A percentile compares a stretch with the other conserved stretches of the same genome.
These are phyloP conservation scores for Cyrtonyx montezumae DNA, from an alignment of 2,113 vertebrate genomes.

Conservation along the genomic window DNA sequence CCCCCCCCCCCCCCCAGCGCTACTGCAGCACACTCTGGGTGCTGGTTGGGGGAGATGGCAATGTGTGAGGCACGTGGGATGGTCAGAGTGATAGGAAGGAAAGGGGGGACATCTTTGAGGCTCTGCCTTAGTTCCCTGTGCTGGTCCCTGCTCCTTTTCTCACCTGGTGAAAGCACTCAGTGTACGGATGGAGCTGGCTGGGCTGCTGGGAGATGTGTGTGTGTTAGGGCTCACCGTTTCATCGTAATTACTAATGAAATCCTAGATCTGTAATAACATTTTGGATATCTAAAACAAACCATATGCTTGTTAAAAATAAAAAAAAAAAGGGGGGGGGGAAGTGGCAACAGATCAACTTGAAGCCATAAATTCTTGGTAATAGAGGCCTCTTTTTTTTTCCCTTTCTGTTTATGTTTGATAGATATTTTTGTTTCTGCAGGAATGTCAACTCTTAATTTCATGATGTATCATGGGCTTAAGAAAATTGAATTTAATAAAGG, in stretches of 20 bases:
- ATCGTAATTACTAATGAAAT: constrained; percentile 84
- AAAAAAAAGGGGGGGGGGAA: constrained; percentile 45
- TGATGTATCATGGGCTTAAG: constrained; percentile 84
- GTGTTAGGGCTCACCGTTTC: constrained; percentile 74
- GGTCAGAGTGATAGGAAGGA: neutral
- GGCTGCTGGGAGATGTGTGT: constrained; percentile 36
- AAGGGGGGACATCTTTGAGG: neutral
- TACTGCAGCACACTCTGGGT: neutral
- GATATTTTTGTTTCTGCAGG: constrained; percentile 86
- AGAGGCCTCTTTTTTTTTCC: constrained; percentile 45
- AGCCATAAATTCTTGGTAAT: constrained; percentile 83
- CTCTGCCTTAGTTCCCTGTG: neutral
- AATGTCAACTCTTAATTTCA: constrained; percentile 88
- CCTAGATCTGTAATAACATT: constrained; percentile 83
- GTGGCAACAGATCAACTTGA: constrained; percentile 83
- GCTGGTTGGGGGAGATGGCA: neutral
- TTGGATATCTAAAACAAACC: constrained; percentile 83
- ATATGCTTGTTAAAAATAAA: constrained; percentile 74
- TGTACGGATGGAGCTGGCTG: neutral
- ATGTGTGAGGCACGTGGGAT: neutral
- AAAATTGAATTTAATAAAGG: constrained; percentile 89
- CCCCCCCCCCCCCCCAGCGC: neutral
- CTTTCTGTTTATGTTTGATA: constrained; percentile 83
- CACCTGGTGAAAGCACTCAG: neutral
- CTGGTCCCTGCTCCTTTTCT: neutral